Base-by-base conservation (phyloP, 1,140 invertebrate genomes). In the Drosophila repleta region DNA sequence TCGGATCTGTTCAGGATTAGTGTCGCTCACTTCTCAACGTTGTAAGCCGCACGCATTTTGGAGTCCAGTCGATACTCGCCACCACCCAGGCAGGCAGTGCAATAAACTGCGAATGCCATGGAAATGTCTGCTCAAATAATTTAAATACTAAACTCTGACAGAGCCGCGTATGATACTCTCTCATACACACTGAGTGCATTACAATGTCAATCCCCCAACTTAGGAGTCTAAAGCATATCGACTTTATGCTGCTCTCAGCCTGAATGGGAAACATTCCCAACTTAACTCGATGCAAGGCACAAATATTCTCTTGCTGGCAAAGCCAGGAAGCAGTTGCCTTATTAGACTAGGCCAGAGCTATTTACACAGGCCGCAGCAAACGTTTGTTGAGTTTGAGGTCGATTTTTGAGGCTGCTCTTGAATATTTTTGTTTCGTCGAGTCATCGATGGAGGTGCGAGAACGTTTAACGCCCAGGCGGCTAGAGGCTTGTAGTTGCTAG, bases 401-500 rank as follows among this genome's bases (percentile, higher is more conserved):
- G n/a, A 35, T 11, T 35, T 35, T 35, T 35, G 32, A 13, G 32
- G 10, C 32, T 11, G 10, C 32, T 35, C 11, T 35, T 3, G 32
- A 13, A 1, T 35, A 10, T 43, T 60, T 3, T 26, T 48, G 49
- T 75, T 72, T 43, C 41, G 80, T 61, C 76, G 66, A 84, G 81
- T 84, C 81, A 85, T 81, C 65, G 37, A 17, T 8, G 18, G 21
- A 85, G 74, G 82, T 85, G 82, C 82, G 78, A 85, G 82, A 85
- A 69, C 74, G 65, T 87, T 87, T 87, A 85, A 87, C 82, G 78
- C 82, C 74, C 46, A 39, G 41, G 4, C 21, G 53, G 56, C 48
- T 67, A 21, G 41, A 52, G 62, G 35, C 53, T 45, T 15, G 15
- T 15, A 61, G 26, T 26, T 51, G 53, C 5, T 43, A 43, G n/a